Base-by-base conservation (phyloP, 2,797 vertebrate species). In the Linurgus olivaceus region DNA sequence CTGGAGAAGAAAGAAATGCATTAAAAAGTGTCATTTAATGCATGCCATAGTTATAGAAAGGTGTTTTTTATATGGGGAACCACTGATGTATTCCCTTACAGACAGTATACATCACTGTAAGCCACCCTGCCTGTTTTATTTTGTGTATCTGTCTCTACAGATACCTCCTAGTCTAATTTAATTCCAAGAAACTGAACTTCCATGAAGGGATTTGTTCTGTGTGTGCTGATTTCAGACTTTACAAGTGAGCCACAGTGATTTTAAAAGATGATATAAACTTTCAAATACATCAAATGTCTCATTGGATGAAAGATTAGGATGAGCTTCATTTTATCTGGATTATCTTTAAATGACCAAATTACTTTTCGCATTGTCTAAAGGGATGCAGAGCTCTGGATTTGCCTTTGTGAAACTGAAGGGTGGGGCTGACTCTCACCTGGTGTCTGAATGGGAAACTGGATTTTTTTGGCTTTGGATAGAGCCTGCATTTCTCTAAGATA, bases 1-100 rank as follows among this genome's bases (percentile, higher is more conserved):
- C 72, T 82, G 55, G 58, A 92, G 55, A 44, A 89, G n/a, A 35
- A 83, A 79, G 89, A 88, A 55, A 50, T 1, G 8, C 86, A 89
- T 96, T 92, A 54, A 93, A 91, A 96, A 85, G 29, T 95, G 86
- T 94, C 70, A 78, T 86, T 93, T 91, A 72, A 67, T 86, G 67
- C 70, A 75, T 52, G 83, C 29, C 51, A 47, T 73, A 59, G 33
- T 54, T 51, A 73, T 65, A 67, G 47, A 73, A 94, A 68, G 51
- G n/a, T 94, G 25, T 28, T 72, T 80, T 88, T 83, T 52, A 47
- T 72, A 47, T n/a, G 62, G 71, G 29, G 14, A 47, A 50, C 10
- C 4, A 26, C 20, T 25, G 29, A 59, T 82, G 38, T 10, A 37
- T 91, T 84, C 80, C 50, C 37, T 91, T 74, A 77, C 65, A 68